phyloP scores from a whole-genome alignment of 2,888 invertebrate species.

The Apotomis betuletana region DNA sequence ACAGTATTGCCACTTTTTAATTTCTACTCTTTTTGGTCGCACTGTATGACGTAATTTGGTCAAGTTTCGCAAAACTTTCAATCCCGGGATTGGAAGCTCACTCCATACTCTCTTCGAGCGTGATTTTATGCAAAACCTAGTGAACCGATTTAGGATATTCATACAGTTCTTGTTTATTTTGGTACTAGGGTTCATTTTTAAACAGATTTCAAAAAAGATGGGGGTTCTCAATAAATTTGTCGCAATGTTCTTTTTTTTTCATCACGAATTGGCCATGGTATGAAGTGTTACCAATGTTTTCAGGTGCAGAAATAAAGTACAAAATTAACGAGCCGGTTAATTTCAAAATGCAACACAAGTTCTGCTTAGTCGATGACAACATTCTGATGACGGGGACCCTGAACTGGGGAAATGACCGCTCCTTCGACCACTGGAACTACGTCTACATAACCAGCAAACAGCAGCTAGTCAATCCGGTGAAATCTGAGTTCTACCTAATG shows the following conservation, averaged over 20 bases:
- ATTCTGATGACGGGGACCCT: conserved; percentile 88
- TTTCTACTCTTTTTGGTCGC: no score
- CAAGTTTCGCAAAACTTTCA: no score
- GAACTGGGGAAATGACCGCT: conserved; percentile 89
- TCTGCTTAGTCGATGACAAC: conserved; percentile 86
- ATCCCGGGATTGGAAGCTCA: no score
- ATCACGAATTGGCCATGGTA: neutral
- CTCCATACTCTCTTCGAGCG: no score
- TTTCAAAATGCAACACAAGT: conserved; percentile 90
- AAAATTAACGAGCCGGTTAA: conserved; percentile 67
- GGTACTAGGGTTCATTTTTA: no score
- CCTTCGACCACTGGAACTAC: conserved; percentile 88
- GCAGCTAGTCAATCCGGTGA: conserved; percentile 82
- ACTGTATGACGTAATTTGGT: no score
- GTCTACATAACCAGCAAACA: conserved; percentile 85
- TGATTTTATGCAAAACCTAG: no score
- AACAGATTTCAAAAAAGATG: no score
- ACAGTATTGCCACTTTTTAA: no score
- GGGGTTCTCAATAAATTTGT: no score
- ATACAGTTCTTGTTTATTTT: no score
- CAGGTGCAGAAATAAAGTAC: conserved; percentile 84
- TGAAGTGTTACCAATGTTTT: conserved; percentile 42
- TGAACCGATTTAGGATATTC: no score
- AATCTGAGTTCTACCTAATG: conserved; percentile 84
- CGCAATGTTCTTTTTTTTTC: neutral